A percentile compares a stretch with the other conserved stretches of the same genome.
phyloP scores from a whole-genome alignment of 2,888 invertebrate species.

The Lasioglossum marginatum region DNA sequence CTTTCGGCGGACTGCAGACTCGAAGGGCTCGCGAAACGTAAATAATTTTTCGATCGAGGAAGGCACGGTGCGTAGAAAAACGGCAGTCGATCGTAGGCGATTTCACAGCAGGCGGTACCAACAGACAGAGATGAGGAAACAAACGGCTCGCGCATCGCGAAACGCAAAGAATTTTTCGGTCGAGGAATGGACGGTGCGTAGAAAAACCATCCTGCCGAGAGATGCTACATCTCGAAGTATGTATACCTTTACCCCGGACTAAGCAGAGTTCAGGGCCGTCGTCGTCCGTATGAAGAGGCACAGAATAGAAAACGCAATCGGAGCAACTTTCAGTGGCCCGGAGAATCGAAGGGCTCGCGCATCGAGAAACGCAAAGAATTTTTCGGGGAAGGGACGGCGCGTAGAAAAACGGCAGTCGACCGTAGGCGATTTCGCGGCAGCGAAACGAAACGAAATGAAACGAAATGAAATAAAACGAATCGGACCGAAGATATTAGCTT shows the following conservation, averaged over 20 bases:
- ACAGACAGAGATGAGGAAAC: no score
- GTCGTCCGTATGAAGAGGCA: not conserved
- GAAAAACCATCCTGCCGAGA: constrained; percentile 63
- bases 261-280: constrained; percentile 61
- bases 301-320: constrained; percentile 7
- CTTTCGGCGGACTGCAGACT: not conserved
- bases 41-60: no score
- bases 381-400: not conserved
- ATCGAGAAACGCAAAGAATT: no score
- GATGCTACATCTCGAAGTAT: constrained; percentile 61
- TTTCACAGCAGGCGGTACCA: no score
- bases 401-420: not conserved
- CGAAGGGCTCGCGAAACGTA: no score
- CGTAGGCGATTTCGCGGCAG: not conserved
- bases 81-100: no score
- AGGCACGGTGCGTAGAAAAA: no score
- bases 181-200: not conserved
- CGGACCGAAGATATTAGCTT: constrained; percentile 47
- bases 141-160: not conserved
- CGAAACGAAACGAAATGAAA: not conserved
- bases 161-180: not conserved
- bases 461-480: not conserved
- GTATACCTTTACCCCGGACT: constrained; percentile 29
- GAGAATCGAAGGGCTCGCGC: no score
- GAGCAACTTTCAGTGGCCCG: not conserved